Evolutionary conservation across 64 coral and sea anemone species (phyloP), one percentile per base, ranked within the genome.

Genomic region (Astreopora myriophthalma): DNA sequence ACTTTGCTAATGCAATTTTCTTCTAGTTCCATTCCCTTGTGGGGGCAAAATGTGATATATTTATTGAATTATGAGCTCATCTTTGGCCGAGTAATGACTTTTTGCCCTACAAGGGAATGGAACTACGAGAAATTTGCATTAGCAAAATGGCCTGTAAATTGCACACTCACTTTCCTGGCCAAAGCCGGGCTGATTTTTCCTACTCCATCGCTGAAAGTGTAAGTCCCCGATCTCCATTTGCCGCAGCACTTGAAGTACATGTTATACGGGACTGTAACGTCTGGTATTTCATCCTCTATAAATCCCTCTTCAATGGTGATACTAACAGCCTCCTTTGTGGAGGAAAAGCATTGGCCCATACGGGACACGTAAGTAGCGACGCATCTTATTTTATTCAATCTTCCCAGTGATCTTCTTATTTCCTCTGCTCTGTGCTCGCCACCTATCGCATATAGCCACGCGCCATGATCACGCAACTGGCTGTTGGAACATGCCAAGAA

Each of bases 301-400:
- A 33, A 72, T 1, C 85, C 78, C 16, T 48, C 71, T 52, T 49
- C 75, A 22, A 94, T 71, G 8, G 48, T 85, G 16, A 94, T 69
- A 75, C 73, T 88, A 0, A 94, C 76, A 7, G 92, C 80, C 30
- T 98, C 93, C 26, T 92, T 94, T 11, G 96, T 94, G 3, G 96
- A 92, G 3, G 96, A 98, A 30, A 98, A 98, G 7, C 96, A 98
- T 89, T 98, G 96, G 7, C 96, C 96, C 79, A 98, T 91, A 10
- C 96, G 84, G 5, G 92, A 94, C 35, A 98, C 89, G 48, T 89
- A 98, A 1, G 93, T 89, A 33, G 96, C 96, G 14, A 98, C 96
- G 28, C 93, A 94, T 75, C 89, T 71, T n/a, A 98, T 89, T 17
- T 71, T 20, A 76, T 88, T 86, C 5, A 98, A 67, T 30, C 94